phyloP scores from a whole-genome alignment of 2,113 vertebrate genomes.

The Phyllopteryx taeniolatus region DNA sequence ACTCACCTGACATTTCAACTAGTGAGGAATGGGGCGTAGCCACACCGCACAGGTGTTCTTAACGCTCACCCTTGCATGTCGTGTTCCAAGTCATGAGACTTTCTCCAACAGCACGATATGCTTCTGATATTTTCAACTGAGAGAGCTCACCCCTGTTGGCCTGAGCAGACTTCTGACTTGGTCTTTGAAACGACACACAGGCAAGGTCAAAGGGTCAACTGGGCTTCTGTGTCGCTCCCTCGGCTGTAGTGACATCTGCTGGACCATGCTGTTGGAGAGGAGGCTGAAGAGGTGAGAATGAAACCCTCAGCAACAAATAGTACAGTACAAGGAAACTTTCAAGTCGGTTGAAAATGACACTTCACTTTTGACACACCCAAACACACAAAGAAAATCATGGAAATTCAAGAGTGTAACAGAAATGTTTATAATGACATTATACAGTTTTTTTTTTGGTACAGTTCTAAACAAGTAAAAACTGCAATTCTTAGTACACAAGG shows the following conservation, averaged over 20 bases:
- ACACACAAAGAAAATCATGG: constrained; percentile 22
- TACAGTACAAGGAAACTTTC: constrained; percentile 38
- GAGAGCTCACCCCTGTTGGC: constrained; percentile 30
- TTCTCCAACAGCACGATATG: constrained; percentile 26
- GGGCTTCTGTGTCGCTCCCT: constrained; percentile 44
- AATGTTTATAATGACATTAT: constrained; percentile 67
- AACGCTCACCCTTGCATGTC: background rate
- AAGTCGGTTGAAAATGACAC: constrained; percentile 37
- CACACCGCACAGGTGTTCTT: constrained; percentile 2
- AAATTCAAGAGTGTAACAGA: constrained; percentile 60
- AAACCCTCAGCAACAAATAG: constrained; percentile 23
- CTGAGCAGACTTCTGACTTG: constrained; percentile 28
- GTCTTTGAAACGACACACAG: constrained; percentile 11
- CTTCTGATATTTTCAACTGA: constrained; percentile 45
- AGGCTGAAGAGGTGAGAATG: background rate
- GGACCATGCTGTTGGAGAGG: constrained; percentile 52
- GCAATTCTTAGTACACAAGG: constrained; percentile 57
- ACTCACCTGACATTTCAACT: background rate
- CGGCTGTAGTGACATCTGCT: constrained; percentile 77
- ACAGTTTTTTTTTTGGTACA: constrained; percentile 63
- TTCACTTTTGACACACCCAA: constrained; percentile 1
- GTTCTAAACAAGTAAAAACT: constrained; percentile 37
- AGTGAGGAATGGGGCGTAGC: background rate
- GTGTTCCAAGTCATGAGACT: constrained; percentile 44
- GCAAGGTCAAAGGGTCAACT: constrained; percentile 59